Base-by-base conservation (phyloP, 2,113 vertebrate species). In the Panthera uncia region DNA sequence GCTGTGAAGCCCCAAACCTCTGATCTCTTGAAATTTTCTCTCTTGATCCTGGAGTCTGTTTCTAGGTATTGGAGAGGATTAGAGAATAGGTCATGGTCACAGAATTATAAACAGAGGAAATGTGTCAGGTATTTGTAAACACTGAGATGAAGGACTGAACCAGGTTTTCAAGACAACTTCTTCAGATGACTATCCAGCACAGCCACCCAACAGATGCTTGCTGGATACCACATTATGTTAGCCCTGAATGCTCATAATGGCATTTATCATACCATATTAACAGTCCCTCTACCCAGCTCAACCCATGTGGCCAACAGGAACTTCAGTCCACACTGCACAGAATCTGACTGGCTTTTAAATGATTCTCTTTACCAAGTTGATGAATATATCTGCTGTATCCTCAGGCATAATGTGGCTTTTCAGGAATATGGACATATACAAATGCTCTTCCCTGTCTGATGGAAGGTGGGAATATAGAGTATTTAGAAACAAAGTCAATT, bases 41-140 rank as follows among this genome's bases (percentile, higher is more conserved):
- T 93, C 97, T 98, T 98, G 91, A 97, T 98, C 97, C 88, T 98
- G n/a, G 78, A 96, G 98, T 98, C 94, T 94, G 41, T 98, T 98
- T 98, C 95, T 63, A 29, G 95, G 76, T 97, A 71, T 96, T 98
- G 14, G 45, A 88, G 63, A 76, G 95, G 94, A 95, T 99, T 98
- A 98, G 95, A 98, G 97, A 93, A 50, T n/a, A 91, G 69, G 50
- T 96, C 97, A 63, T 48, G 65, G 97, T 97, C 96, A 73, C 88
- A 87, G 88, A 98, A 95, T n/a, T 96, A 45, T 95, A 98, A 98
- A 97, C 95, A 97, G 94, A 97, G 96, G 97, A 98, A 97, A 97
- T 65, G 78, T 97, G 66, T 87, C 31, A 93, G 45, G 68, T 92
- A 97, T 98, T 96, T 96, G 95, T 89, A 96, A 96, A 94, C 89